Conservation (phyloP, 2,888 invertebrate genomes). For the Erebia palarica region DNA sequence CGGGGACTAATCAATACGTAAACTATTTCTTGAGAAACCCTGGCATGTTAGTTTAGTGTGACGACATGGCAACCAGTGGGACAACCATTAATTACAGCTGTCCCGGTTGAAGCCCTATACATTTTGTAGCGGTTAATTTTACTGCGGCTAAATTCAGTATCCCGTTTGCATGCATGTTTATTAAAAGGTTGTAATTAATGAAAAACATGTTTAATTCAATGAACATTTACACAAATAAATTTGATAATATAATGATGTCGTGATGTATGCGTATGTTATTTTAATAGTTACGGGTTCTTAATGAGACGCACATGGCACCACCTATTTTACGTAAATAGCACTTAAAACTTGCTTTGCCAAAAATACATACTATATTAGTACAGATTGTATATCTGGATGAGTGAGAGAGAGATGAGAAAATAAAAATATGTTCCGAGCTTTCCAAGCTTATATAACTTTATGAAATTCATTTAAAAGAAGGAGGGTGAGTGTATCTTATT, state of each 20-base stretch:
- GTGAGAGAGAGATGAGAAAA: too few relatives aligned
- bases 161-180: conserved; percentile 24
- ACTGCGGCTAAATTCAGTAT: conserved; percentile 31
- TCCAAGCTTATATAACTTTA: too few relatives aligned
- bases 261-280: not conserved
- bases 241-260: not conserved
- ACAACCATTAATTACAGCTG: conserved; percentile 40
- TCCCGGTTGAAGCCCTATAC: conserved; percentile 32
- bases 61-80: conserved; percentile 33
- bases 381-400: too few relatives aligned
- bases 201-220: conserved; percentile 17
- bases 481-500: too few relatives aligned
- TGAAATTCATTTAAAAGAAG: too few relatives aligned
- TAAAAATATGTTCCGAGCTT: too few relatives aligned
- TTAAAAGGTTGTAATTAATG: conserved; percentile 22
- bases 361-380: too few relatives aligned
- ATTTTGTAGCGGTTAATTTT: conserved; percentile 41
- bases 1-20: conserved; percentile 16
- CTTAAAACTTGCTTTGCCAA: too few relatives aligned
- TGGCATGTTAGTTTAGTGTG: conserved; percentile 31
- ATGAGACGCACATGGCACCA: not conserved
- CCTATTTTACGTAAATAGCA: not conserved
- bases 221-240: conserved; percentile 5
- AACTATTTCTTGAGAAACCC: conserved; percentile 23
- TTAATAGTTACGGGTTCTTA: not conserved